Percentiles rank a stretch among this genome's conserved stretches.
Conservation (phyloP, 2,113 vertebrate species). For the Aphelocoma coerulescens region DNA sequence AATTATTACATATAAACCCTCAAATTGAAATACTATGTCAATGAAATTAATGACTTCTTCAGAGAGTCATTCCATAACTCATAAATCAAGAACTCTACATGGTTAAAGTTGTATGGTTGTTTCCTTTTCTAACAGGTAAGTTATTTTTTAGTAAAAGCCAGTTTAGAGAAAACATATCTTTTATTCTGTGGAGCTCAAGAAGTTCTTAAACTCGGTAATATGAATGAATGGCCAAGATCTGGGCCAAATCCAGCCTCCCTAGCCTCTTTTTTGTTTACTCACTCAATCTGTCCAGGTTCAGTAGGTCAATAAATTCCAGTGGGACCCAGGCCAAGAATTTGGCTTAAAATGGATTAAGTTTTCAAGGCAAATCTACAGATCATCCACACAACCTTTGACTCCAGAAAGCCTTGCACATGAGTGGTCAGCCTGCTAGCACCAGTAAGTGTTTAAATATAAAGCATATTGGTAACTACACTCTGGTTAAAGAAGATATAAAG, state of each 20-base stretch:
- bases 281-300: slow-evolving; percentile 46
- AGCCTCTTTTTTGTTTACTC: slow-evolving; percentile 30
- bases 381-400: slow-evolving; percentile 7
- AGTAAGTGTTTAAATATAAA: slow-evolving; percentile 13
- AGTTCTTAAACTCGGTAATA: background rate
- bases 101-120: background rate
- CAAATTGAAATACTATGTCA: background rate
- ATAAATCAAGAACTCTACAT: background rate
- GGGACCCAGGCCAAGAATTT: slow-evolving; percentile 39
- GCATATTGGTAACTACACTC: background rate
- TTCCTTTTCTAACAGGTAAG: background rate
- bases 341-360: slow-evolving; percentile 49
- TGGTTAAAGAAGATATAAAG: background rate
- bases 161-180: background rate
- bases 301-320: slow-evolving; percentile 48
- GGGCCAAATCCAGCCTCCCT: background rate
- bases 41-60: background rate
- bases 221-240: slow-evolving; percentile 10
- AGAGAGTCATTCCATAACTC: background rate
- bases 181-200: background rate
- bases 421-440: background rate
- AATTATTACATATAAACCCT: background rate
- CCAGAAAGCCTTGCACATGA: background rate
- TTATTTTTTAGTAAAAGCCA: background rate
- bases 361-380: slow-evolving; percentile 21